Percentiles rank a stretch among this genome's conserved stretches.
Conservation (phyloP, 64 coral and sea anemone genomes). For the Dendrophyllia cribrosa region DNA sequence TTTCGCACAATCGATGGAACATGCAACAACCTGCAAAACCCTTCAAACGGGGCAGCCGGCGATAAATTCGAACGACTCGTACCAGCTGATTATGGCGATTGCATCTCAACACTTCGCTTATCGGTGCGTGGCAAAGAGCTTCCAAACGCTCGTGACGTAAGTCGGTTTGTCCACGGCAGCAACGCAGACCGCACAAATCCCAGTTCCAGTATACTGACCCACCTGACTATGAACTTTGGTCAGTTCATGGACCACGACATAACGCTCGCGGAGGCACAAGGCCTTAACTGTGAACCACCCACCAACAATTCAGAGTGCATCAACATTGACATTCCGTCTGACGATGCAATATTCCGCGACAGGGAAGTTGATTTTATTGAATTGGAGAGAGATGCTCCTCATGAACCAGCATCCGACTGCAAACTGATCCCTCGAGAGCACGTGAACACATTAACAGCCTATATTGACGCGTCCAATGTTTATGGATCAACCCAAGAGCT, state of each 20-base stretch:
- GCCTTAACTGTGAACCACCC: neutral
- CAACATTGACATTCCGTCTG: slow-evolving; percentile 14
- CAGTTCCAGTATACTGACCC: neutral
- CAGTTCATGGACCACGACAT: slow-evolving; percentile 52
- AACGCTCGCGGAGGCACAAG: neutral
- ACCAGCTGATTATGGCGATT: neutral
- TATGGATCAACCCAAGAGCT: slow-evolving; percentile 20
- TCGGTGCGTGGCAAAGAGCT: neutral
- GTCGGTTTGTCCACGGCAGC: neutral
- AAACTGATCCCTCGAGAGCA: slow-evolving; percentile 21
- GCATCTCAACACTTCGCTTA: neutral
- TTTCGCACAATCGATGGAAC: slow-evolving; percentile 8
- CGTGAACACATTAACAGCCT: slow-evolving; percentile 52
- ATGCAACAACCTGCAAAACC: slow-evolving; percentile 14
- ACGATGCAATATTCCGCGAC: slow-evolving; percentile 18
- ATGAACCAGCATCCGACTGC: neutral
- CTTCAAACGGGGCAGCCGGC: neutral
- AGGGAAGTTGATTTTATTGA: slow-evolving; percentile 24
- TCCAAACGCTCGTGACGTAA: slow-evolving; percentile 25
- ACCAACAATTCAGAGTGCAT: slow-evolving; percentile 39
- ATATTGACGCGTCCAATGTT: slow-evolving; percentile 68
- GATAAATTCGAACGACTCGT: neutral
- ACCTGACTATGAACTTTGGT: slow-evolving; percentile 25
- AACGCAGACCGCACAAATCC: neutral
- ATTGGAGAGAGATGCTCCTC: slow-evolving; percentile 56